These are phyloP conservation scores for Pararge aegeria DNA, from an alignment of 1,140 invertebrate genomes.

Conservation along the genomic window DNA sequence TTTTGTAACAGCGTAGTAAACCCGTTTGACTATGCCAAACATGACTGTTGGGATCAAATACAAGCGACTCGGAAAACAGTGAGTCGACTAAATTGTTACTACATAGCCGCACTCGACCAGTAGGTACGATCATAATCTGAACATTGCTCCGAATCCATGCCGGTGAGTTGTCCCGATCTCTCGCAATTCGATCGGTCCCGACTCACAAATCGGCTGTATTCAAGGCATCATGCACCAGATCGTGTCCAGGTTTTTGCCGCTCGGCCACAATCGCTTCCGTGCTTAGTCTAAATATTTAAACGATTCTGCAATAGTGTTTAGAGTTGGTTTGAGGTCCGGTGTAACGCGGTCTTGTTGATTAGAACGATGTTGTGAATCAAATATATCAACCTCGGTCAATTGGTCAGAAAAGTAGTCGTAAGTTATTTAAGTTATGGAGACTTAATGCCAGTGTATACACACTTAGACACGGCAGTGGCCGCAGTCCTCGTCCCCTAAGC, in stretches of 20 bases:
- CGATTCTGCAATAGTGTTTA: slow-evolving; percentile 14
- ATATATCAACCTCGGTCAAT: slow-evolving; percentile 39
- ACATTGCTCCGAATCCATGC: background rate
- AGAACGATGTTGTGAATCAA: slow-evolving; percentile 40
- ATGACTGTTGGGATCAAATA: background rate
- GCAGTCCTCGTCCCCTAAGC: slow-evolving; percentile 22
- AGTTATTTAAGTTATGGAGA: slow-evolving; percentile 56
- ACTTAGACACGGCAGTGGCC: slow-evolving; percentile 24
- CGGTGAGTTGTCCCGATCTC: background rate
- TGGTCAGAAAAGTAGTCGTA: slow-evolving; percentile 45
- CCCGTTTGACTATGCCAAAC: background rate
- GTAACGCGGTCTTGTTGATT: slow-evolving; percentile 32
- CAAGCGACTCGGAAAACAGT: background rate
- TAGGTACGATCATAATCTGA: slow-evolving; percentile 2
- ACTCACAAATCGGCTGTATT: background rate
- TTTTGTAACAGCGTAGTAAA: no score
- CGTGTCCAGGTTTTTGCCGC: background rate
- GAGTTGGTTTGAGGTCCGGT: slow-evolving; percentile 24
- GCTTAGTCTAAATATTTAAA: background rate
- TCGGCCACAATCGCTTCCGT: background rate
- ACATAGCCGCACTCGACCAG: background rate
- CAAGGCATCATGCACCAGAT: background rate
- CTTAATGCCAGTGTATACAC: slow-evolving; percentile 33
- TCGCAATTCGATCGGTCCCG: background rate
- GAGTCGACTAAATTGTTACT: background rate